Evolutionary conservation across 1,140 invertebrate species (phyloP), one percentile per base, ranked within the genome.

Genomic region (Drosophila subpulchrella): DNA sequence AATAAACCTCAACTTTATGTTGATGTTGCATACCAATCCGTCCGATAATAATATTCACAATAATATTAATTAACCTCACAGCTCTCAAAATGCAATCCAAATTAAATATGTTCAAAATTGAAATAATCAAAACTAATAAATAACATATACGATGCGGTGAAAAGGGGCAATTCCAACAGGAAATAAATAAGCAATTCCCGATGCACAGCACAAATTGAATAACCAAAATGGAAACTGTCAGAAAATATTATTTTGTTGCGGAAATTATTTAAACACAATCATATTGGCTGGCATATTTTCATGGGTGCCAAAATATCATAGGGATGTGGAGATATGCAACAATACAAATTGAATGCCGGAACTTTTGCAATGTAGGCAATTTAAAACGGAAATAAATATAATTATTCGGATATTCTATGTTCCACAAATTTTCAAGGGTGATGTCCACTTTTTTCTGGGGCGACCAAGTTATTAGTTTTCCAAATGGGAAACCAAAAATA

Each of bases 191-290:
- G 10, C 24, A 39, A 38, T 34, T 20, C 20, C 20, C 20, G 20
- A 20, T 20, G 20, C 20, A 20, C 20, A 47, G 24, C 66, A 10
- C 12, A 44, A 56, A 71, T 47, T 42, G 42, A 51, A 51, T 41
- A 34, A 32, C 15, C 12, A 41, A 63, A 39, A 38, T 41, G 42
- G 41, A 59, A 51, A 48, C 55, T 66, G 59, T 39, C 55, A 32
- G 38, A 75, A 67, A 78, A 76, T 72, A 82, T 62, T 79, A 83
- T 86, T 68, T 65, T 62, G 73, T 59, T 57, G 61, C 84, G 80
- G 73, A 88, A 84, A 88, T 83, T 80, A 89, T 83, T 83, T 80
- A 65, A 68, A 63, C 68, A 83, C 83, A 81, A 83, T 80, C 67
- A 74, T 56, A 38, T 54, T 58, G 46, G 34, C 53, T 36, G 12